Percentiles rank a stretch among this genome's conserved stretches.
These are phyloP conservation scores for Leguminivora glycinivorella DNA, from an alignment of 1,140 invertebrate species.

Conservation along the genomic window DNA sequence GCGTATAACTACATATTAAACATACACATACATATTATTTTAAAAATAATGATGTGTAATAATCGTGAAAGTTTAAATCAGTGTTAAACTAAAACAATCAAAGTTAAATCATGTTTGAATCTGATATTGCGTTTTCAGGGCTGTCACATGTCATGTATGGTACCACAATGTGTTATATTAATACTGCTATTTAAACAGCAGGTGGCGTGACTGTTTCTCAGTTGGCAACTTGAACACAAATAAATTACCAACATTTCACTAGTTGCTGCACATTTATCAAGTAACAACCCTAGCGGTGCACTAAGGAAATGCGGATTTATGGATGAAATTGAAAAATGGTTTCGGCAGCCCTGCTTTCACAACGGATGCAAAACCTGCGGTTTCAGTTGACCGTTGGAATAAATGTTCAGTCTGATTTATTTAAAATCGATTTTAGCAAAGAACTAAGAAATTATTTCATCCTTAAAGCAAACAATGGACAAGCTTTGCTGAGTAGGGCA, in stretches of 20 bases:
- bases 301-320: conserved; percentile 20
- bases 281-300: conserved; percentile 10
- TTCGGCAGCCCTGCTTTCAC: neutral
- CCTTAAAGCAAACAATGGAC: too few relatives aligned
- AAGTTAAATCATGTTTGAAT: too few relatives aligned
- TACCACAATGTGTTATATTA: neutral
- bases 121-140: too few relatives aligned
- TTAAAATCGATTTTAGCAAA: neutral
- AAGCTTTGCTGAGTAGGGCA: too few relatives aligned
- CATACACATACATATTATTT: too few relatives aligned
- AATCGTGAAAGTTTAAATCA: too few relatives aligned
- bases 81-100: too few relatives aligned
- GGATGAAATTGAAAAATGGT: conserved; percentile 22
- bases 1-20: too few relatives aligned
- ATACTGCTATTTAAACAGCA: neutral
- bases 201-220: conserved; percentile 4
- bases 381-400: conserved; percentile 8
- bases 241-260: conserved; percentile 4
- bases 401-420: neutral
- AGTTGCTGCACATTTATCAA: conserved; percentile 20
- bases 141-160: too few relatives aligned
- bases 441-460: neutral
- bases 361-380: conserved; percentile 2
- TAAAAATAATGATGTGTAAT: too few relatives aligned
- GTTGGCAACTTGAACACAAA: neutral